Evolutionary conservation across 2,888 invertebrate species (phyloP).

Genomic region (Altica lythri): DNA sequence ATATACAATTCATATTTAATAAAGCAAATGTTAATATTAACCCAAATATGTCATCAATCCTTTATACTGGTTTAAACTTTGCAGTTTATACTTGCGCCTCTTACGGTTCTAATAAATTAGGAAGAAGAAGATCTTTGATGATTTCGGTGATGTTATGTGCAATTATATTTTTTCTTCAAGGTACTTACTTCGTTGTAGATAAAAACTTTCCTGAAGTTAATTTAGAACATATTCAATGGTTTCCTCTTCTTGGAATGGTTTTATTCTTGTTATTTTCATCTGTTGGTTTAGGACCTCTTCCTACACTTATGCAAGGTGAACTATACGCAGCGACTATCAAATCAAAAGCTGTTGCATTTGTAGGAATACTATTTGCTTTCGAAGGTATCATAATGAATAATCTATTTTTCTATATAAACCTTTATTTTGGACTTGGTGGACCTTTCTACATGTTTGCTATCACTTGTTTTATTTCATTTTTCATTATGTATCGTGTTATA

Average conservation of each 20-base stretch:
- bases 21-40: constrained; percentile 45
- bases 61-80: constrained; percentile 32
- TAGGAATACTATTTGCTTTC: constrained; percentile 43
- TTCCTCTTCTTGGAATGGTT: constrained; percentile 48
- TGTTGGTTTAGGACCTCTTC: constrained; percentile 46
- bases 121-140: constrained; percentile 40
- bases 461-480: constrained; percentile 40
- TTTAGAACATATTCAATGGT: constrained; percentile 40
- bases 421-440: constrained; percentile 44
- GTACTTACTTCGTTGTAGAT: constrained; percentile 42
- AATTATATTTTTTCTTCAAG: constrained; percentile 20
- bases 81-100: constrained; percentile 36
- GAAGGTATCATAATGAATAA: constrained; percentile 41
- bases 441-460: constrained; percentile 48
- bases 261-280: constrained; percentile 42
- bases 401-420: constrained; percentile 46
- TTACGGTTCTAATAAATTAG: constrained; percentile 40
- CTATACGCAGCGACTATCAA: constrained; percentile 50
- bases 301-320: constrained; percentile 46
- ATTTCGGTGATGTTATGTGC: constrained; percentile 40
- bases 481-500: constrained; percentile 45
- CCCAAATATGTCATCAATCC: constrained; percentile 29
- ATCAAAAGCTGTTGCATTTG: constrained; percentile 43
- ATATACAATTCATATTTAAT: constrained; percentile 48
- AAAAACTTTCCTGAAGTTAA: constrained; percentile 37